A percentile compares a stretch with the other conserved stretches of the same genome.
These are phyloP conservation scores for Tetramorium simillimum DNA, from an alignment of 1,140 invertebrate genomes.

Conservation along the genomic window DNA sequence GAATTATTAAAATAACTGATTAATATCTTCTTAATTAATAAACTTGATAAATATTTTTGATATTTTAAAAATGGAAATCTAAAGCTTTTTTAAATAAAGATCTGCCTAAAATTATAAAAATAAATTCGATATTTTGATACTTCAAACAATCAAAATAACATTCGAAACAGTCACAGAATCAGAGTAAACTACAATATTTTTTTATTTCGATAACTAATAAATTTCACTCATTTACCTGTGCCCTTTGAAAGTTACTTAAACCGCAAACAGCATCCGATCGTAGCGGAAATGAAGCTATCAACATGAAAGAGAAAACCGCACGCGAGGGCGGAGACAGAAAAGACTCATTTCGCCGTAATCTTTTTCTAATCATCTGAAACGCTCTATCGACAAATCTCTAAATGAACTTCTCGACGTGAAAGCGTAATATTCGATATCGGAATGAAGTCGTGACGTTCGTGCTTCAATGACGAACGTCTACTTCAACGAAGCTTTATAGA, in stretches of 20 bases:
- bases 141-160: not conserved
- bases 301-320: slow-evolving; percentile 31
- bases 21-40: not conserved
- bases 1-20: not conserved
- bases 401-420: slow-evolving; percentile 32
- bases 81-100: not conserved
- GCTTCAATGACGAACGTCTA: slow-evolving; percentile 15
- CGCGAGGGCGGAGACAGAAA: slow-evolving; percentile 5
- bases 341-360: slow-evolving; percentile 40
- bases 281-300: slow-evolving; percentile 49
- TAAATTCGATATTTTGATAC: not conserved
- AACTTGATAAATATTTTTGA: not conserved
- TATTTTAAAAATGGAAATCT: not conserved
- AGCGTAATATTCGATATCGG: slow-evolving; percentile 46
- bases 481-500: slow-evolving; percentile 5
- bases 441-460: slow-evolving; percentile 29
- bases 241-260: slow-evolving; percentile 25
- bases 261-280: slow-evolving; percentile 35
- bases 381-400: slow-evolving; percentile 44
- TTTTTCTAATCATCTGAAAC: slow-evolving; percentile 48
- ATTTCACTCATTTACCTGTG: not conserved
- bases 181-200: not conserved
- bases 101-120: not conserved
- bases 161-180: not conserved
- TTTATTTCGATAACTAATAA: slow-evolving; percentile 36